Evolutionary conservation across 2,888 invertebrate genomes (phyloP).

Genomic region (Idaea biselata): DNA sequence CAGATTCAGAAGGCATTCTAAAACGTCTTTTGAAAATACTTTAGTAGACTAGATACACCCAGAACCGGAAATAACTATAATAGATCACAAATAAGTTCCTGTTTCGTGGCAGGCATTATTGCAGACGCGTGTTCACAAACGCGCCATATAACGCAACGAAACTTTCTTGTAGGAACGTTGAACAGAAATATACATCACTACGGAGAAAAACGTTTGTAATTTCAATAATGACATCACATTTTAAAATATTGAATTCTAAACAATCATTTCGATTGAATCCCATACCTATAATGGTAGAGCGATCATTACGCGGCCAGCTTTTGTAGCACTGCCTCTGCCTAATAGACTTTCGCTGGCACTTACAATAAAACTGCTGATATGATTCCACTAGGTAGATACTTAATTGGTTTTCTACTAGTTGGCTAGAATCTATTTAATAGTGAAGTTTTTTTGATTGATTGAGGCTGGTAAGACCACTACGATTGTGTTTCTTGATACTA

Average conservation of each 20-base stretch:
- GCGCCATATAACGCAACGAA: background rate
- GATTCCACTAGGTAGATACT: background rate
- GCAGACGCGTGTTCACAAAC: too few species aligned
- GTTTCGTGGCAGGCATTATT: too few species aligned
- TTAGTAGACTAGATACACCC: too few species aligned
- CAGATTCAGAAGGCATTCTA: too few species aligned
- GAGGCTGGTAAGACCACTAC: background rate
- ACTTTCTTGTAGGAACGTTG: background rate
- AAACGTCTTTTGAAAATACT: too few species aligned
- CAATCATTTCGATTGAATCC: background rate
- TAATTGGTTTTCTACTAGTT: background rate
- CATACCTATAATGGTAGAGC: background rate
- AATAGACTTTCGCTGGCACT: background rate
- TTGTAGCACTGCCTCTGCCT: background rate
- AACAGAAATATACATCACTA: background rate
- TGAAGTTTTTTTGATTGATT: background rate
- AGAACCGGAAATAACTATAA: too few species aligned
- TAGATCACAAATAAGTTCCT: too few species aligned
- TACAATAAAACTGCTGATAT: background rate
- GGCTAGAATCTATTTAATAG: background rate
- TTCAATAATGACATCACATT: background rate
- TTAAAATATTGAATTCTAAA: background rate
- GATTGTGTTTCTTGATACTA: too few species aligned
- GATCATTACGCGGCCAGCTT: background rate
- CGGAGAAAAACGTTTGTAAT: background rate